phyloP scores from a whole-genome alignment of 2,113 vertebrate species.

The Fulmarus glacialis region DNA sequence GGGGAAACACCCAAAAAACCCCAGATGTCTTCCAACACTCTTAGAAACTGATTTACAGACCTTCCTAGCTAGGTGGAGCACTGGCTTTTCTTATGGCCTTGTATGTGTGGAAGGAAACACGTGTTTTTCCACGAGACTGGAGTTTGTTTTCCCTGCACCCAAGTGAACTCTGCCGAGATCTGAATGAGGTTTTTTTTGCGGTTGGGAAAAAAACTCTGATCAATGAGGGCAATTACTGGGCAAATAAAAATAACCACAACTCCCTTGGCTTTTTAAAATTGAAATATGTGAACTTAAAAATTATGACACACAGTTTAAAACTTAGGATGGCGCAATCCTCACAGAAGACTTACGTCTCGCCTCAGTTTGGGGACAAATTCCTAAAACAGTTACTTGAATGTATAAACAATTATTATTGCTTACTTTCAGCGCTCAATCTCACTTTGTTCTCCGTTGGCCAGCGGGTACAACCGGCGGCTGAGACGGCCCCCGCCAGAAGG shows the following conservation, averaged over 20 bases:
- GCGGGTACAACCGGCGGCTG: not conserved
- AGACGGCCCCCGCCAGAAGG: rapidly evolving
- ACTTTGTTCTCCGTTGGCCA: rapidly evolving
- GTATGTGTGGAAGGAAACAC: not conserved
- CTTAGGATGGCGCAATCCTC: rapidly evolving
- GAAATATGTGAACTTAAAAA: not conserved
- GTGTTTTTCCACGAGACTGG: not conserved
- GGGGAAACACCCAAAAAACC: not conserved
- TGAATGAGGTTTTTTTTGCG: rapidly evolving
- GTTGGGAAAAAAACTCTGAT: not conserved
- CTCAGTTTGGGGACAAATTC: not conserved
- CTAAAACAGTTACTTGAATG: rapidly evolving
- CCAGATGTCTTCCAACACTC: not conserved
- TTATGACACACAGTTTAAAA: rapidly evolving
- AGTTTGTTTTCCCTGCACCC: not conserved
- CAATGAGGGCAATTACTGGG: not conserved
- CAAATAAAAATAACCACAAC: not conserved
- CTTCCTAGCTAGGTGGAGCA: not conserved
- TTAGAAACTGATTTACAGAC: not conserved
- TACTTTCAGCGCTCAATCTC: not conserved
- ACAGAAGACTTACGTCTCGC: not conserved
- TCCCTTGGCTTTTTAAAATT: not conserved
- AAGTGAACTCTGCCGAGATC: not conserved
- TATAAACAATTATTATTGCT: rapidly evolving
- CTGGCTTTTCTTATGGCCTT: not conserved